Base-by-base conservation (phyloP, 1,140 invertebrate genomes). In the Halictus rubicundus region DNA sequence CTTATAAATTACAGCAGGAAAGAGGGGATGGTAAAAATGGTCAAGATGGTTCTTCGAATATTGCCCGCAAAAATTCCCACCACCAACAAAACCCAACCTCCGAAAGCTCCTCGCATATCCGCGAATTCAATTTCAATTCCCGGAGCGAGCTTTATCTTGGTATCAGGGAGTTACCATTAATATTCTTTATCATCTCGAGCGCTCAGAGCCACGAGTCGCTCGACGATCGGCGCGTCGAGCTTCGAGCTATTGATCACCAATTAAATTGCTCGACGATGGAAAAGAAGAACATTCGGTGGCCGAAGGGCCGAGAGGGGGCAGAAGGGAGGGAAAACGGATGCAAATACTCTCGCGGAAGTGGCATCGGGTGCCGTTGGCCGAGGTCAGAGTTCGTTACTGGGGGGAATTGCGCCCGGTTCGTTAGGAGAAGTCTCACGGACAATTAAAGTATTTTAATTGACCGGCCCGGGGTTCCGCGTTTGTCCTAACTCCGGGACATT, bases 371-470 rank as follows among this genome's bases (percentile, higher is more conserved):
- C 42, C 39, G 42, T 52, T 21, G 46, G 19, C 23, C 8, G 32
- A 42, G 68, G 12, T 60, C 32, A 25, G 68, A 72, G 76, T 78
- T 78, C 76, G 76, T 78, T 78, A 78, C 68, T 27, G 66, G 66
- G 68, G 68, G 21, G 72, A 32, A 78, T 72, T 54, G 68, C 68
- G n/a, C 59, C 32, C 42, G 68, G 68, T 78, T 72, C 57, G 68
- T 64, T 72, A 64, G 46, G 37, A 57, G 8, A 78, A 72, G 46
- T 52, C 68, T 64, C 76, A 61, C 46, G 57, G 68, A 64, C 76
- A 78, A 78, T 78, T 78, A 72, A 78, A 71, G 59, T 64, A 63
- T 64, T 78, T 64, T 78, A 78, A 78, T 64, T 63, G 76, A 70
- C 74, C 66, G 39, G n/a, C n/a, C 68, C 14, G 14, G 16, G 32